Evolutionary conservation across 2,888 invertebrate species (phyloP).

Genomic region (Agonopterix subpropinquella): DNA sequence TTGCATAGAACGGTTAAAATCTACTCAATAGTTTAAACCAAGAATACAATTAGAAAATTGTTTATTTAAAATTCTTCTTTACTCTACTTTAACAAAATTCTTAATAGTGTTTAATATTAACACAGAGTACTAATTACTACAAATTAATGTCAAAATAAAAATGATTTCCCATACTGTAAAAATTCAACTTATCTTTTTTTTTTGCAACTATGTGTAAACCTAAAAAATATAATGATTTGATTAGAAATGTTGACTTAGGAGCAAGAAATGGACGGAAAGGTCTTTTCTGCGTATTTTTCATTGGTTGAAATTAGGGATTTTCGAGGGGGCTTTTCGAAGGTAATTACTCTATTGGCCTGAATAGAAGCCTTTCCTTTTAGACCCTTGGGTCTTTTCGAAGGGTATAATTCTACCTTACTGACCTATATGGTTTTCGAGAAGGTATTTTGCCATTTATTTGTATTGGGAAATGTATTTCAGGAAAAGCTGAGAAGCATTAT

Average conservation of each 20-base stretch:
- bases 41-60: neutral
- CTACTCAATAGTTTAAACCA: too few species aligned
- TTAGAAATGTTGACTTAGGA: slow-evolving; percentile 44
- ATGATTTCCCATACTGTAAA: too few species aligned
- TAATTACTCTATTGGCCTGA: slow-evolving; percentile 49
- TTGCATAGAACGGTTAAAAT: neutral
- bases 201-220: neutral
- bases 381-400: slow-evolving; percentile 15
- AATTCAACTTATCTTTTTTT: neutral
- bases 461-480: too few species aligned
- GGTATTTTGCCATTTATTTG: neutral
- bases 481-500: too few species aligned
- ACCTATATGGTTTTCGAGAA: slow-evolving; percentile 6
- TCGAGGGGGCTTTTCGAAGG: slow-evolving; percentile 32
- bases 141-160: neutral
- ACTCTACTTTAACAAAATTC: neutral
- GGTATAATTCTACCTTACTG: slow-evolving; percentile 7
- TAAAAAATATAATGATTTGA: slow-evolving; percentile 27
- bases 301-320: slow-evolving; percentile 40
- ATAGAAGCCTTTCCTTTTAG: slow-evolving; percentile 36
- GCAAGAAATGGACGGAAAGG: slow-evolving; percentile 29
- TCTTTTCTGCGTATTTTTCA: slow-evolving; percentile 31
- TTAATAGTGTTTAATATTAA: too few species aligned
- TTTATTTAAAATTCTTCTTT: neutral
- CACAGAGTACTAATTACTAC: too few species aligned